Evolutionary conservation across 2,797 vertebrate genomes (phyloP).

Genomic region (Pelobates cultripes): DNA sequence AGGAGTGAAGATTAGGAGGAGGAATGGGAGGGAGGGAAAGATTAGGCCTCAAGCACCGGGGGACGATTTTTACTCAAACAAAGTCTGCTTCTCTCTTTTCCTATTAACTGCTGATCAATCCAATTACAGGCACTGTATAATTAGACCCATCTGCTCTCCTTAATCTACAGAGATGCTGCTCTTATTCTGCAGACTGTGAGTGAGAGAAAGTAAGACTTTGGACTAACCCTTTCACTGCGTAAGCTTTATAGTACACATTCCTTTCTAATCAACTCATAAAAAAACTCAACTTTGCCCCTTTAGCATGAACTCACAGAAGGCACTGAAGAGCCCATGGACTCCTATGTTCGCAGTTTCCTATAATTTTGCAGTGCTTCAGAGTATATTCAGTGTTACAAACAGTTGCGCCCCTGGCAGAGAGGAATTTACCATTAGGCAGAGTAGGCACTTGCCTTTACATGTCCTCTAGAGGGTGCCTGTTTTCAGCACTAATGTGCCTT

Average conservation of each 20-base stretch:
- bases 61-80: constrained; percentile 54
- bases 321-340: no score
- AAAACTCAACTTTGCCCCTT: background rate
- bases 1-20: constrained; percentile 35
- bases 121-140: constrained; percentile 73
- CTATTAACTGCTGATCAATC: constrained; percentile 78
- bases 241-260: background rate
- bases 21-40: constrained; percentile 32
- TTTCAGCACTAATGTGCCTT: no score
- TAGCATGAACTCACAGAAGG: background rate
- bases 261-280: background rate
- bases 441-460: no score
- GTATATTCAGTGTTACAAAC: no score
- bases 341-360: no score
- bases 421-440: no score
- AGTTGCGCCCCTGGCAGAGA: no score
- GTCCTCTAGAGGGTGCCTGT: no score
- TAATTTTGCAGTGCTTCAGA: no score
- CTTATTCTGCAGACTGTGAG: constrained; percentile 42
- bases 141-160: constrained; percentile 77
- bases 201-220: constrained; percentile 42
- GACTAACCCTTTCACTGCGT: constrained; percentile 34
- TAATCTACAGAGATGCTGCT: constrained; percentile 53
- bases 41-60: constrained; percentile 50
- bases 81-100: constrained; percentile 61